Evolutionary conservation across 2,113 vertebrate genomes (phyloP), one percentile per base, ranked within the genome.

Genomic region (Pachycephala philippinensis): DNA sequence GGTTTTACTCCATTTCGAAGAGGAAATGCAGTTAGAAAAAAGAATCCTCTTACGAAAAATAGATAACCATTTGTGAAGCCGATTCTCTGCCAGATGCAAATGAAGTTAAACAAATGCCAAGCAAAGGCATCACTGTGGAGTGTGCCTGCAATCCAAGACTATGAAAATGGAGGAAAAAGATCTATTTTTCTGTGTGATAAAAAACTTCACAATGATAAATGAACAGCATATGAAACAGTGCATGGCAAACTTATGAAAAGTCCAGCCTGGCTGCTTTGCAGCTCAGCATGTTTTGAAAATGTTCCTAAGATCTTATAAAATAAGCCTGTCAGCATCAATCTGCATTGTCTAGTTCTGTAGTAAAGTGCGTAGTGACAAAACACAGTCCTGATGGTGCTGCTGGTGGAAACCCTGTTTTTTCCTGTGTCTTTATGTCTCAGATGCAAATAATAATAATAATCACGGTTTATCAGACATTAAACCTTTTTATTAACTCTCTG

Each of bases 61-160:
- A 68, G 37, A 9, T 23, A 61, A 16, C 13, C 30, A 5, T 39
- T 54, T 31, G 31, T 39, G 47, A 79, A 35, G 8, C 15, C 3
- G 1, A 2, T 15, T 69, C 7, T 23, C 21, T 11, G 18, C 15
- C 42, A 15, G 47, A 47, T 54, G 7, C 39, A 44, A 66, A 10
- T 1, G 1, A 6, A 4, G 4, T 47, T 31, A n/a, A 40, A 17
- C 24, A 64, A 54, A 14, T 9, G 24, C 18, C 7, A 1, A 35
- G 47, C 63, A 80, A 54, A 80, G 35, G 11, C 63, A 9, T 15
- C 5, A 0, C 3, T 17, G 33, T 33, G 3, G 31, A 42, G 47
- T 2, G 19, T 22, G 5, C 35, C 71, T 60, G 47, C 31, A 21
- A 18, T 6, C n/a, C 31, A 10, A 39, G 31, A 24, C 5, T 8